Percentiles rank a stretch among this genome's conserved stretches.
These are phyloP conservation scores for Andrena bucephala DNA, from an alignment of 2,888 invertebrate genomes.

Conservation along the genomic window DNA sequence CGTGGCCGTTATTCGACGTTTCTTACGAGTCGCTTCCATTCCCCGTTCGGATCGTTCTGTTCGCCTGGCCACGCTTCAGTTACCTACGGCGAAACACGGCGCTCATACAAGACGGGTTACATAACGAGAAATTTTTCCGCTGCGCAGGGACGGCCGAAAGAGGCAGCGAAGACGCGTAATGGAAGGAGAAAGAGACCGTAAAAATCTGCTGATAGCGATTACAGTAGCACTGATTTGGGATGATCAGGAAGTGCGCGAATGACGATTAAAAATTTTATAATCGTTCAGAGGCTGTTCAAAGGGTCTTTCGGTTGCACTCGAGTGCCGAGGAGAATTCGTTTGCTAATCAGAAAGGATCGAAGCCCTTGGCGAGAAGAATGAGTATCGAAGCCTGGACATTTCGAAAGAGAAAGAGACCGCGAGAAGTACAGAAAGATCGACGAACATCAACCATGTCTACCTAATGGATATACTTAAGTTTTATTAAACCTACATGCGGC, in stretches of 20 bases:
- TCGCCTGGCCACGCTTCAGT: slow-evolving; percentile 28
- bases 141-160: slow-evolving; percentile 18
- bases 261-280: background rate
- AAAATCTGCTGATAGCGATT: background rate
- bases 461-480: slow-evolving; percentile 36
- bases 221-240: background rate
- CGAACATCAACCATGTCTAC: slow-evolving; percentile 33
- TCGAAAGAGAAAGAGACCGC: slow-evolving; percentile 20
- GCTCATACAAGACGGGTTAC: slow-evolving; percentile 9
- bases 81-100: background rate
- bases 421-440: slow-evolving; percentile 32
- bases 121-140: slow-evolving; percentile 30
- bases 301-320: background rate
- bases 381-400: slow-evolving; percentile 1
- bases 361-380: slow-evolving; percentile 28
- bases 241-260: background rate
- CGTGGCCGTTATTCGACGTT: background rate
- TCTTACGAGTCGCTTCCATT: slow-evolving; percentile 14
- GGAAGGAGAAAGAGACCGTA: background rate
- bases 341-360: slow-evolving; percentile 9
- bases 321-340: background rate
- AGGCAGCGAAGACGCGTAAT: slow-evolving; percentile 17
- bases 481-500: slow-evolving; percentile 38
- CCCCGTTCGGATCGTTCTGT: slow-evolving; percentile 30
- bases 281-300: background rate